These are phyloP conservation scores for Psettodes erumei DNA, from an alignment of 2,113 vertebrate species.

Conservation along the genomic window DNA sequence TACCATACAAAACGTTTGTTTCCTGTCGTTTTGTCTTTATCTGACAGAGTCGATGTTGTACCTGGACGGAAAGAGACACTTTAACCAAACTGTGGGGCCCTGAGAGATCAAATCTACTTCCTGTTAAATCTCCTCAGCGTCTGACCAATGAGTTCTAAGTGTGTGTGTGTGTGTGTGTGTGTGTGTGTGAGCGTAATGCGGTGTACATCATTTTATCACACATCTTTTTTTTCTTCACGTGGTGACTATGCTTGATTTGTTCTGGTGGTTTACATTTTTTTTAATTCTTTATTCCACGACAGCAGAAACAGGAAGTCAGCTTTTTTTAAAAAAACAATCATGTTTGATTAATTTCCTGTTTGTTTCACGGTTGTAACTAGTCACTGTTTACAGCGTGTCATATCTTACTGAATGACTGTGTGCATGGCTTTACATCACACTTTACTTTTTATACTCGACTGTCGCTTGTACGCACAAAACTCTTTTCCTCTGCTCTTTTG, in stretches of 20 bases:
- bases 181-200: neutral
- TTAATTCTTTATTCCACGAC: neutral
- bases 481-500: neutral
- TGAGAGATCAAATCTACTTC: constrained; percentile 34
- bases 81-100: constrained; percentile 80
- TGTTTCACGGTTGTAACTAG: neutral
- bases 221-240: no score
- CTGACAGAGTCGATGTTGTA: constrained; percentile 96
- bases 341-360: neutral
- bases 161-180: neutral
- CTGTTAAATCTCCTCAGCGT: constrained; percentile 16
- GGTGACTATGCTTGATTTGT: neutral
- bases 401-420: neutral
- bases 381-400: constrained; percentile 1
- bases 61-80: constrained; percentile 95
- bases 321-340: neutral
- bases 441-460: constrained; percentile 24
- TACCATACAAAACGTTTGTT: neutral
- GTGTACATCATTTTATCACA: neutral
- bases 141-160: neutral
- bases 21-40: constrained; percentile 32
- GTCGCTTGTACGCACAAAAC: constrained; percentile 19
- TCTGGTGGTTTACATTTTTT: constrained; percentile 1
- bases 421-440: neutral
- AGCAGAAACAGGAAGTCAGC: neutral